A percentile compares a stretch with the other conserved stretches of the same genome.
Evolutionary conservation across 1,140 invertebrate species (phyloP).

Genomic region (Metopolophium dirhodum): DNA sequence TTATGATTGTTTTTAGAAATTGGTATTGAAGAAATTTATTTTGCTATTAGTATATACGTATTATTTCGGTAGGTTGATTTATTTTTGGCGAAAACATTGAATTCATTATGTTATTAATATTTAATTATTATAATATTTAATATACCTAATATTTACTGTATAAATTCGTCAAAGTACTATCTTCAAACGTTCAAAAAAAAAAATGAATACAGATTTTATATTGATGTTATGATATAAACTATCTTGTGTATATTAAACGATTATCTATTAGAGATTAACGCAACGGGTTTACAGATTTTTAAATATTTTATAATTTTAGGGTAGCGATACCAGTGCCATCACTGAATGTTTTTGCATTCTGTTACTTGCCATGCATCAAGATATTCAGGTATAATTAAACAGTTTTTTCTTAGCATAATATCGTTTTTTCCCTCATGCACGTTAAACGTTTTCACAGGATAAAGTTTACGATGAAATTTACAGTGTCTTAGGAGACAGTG

Average conservation of each 20-base stretch:
- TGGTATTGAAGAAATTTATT: too few relatives aligned
- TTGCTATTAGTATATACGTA: too few relatives aligned
- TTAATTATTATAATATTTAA: too few relatives aligned
- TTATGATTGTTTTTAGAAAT: too few relatives aligned
- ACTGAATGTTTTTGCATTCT: slow-evolving; percentile 64
- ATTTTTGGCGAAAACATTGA: too few relatives aligned
- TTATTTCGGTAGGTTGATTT: too few relatives aligned
- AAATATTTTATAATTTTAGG: slow-evolving; percentile 63
- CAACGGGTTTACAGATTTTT: background rate
- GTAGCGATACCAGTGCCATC: slow-evolving; percentile 73
- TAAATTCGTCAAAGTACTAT: too few relatives aligned
- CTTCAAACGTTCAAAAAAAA: too few relatives aligned
- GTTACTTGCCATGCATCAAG: slow-evolving; percentile 68
- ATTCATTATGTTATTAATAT: too few relatives aligned
- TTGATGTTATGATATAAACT: too few relatives aligned
- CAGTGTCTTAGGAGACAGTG: slow-evolving; percentile 64
- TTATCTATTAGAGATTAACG: too few relatives aligned
- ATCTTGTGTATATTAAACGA: background rate
- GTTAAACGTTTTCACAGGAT: slow-evolving; percentile 25
- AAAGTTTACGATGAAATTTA: slow-evolving; percentile 60
- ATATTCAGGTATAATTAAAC: slow-evolving; percentile 64
- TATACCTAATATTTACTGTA: too few relatives aligned
- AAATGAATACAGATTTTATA: background rate
- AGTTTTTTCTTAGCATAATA: background rate
- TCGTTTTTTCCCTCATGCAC: background rate